Evolutionary conservation across 2,888 invertebrate genomes (phyloP).

Genomic region (Tinea trinotella): DNA sequence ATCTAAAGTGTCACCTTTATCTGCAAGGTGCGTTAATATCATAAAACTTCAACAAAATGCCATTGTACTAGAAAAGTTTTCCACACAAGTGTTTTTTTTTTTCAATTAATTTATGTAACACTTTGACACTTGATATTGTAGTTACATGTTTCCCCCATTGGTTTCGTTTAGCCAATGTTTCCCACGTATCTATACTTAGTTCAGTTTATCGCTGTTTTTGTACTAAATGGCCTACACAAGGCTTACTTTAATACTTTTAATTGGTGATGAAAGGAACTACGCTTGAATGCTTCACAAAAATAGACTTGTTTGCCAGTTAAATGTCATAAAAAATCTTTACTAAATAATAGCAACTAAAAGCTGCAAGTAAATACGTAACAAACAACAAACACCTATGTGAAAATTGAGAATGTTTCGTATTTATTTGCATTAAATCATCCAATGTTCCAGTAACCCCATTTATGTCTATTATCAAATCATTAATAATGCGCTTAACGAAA

Average conservation of each 20-base stretch:
- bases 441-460: slow-evolving; percentile 26
- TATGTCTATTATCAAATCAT: slow-evolving; percentile 30
- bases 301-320: background rate
- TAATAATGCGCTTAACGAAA: slow-evolving; percentile 31
- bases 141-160: slow-evolving; percentile 29
- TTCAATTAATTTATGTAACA: slow-evolving; percentile 33
- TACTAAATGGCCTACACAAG: slow-evolving; percentile 12
- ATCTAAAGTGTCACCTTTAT: background rate
- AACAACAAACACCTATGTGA: background rate
- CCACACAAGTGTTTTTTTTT: slow-evolving; percentile 22
- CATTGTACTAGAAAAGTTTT: slow-evolving; percentile 1
- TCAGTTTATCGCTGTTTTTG: slow-evolving; percentile 18
- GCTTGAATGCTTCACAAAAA: slow-evolving; percentile 3
- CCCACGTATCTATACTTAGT: slow-evolving; percentile 28
- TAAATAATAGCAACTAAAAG: background rate
- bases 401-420: too few species aligned
- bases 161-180: slow-evolving; percentile 27
- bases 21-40: background rate
- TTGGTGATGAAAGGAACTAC: slow-evolving; percentile 16
- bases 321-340: background rate
- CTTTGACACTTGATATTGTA: slow-evolving; percentile 28
- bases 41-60: background rate
- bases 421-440: background rate
- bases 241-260: slow-evolving; percentile 11
- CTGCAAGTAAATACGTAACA: background rate